Percentiles rank a stretch among this genome's conserved stretches.
phyloP scores from a whole-genome alignment of 2,797 vertebrate species.

The Notamacropus eugenii region DNA sequence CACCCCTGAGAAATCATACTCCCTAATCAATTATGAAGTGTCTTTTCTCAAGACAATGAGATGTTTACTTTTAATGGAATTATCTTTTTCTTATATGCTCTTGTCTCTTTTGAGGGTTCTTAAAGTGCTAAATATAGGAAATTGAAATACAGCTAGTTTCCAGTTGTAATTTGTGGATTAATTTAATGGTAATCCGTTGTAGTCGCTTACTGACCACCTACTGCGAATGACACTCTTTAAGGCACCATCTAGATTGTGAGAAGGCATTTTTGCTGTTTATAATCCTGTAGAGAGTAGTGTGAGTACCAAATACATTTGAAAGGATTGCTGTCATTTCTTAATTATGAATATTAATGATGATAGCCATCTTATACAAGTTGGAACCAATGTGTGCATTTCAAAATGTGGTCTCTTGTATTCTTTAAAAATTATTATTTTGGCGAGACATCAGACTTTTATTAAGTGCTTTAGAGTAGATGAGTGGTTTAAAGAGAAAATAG shows the following conservation, averaged over 20 bases:
- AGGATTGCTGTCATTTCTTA: conserved; percentile 6
- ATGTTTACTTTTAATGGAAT: conserved; percentile 15
- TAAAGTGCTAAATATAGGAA: not conserved
- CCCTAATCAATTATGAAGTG: not conserved
- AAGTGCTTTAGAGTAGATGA: not conserved
- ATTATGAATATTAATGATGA: conserved; percentile 23
- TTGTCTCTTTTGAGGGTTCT: not conserved
- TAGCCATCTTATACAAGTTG: conserved; percentile 3
- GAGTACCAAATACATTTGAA: not conserved
- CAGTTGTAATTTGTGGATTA: conserved; percentile 11
- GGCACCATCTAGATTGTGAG: not conserved
- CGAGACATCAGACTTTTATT: not conserved
- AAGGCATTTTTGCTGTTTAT: not conserved
- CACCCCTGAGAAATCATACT: conserved; percentile 11
- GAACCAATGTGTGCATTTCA: conserved; percentile 18
- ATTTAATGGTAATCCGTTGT: not conserved
- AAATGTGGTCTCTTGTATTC: conserved; percentile 4
- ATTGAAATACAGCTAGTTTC: not conserved
- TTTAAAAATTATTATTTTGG: conserved; percentile 1
- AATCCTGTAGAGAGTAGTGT: not conserved
- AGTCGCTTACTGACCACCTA: not conserved
- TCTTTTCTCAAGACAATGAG: not conserved
- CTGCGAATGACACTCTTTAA: not conserved
- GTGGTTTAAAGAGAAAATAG: conserved; percentile 29
- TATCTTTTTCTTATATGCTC: conserved; percentile 31